Evolutionary conservation across 2,797 vertebrate species (phyloP).

Genomic region (Sparus aurata): DNA sequence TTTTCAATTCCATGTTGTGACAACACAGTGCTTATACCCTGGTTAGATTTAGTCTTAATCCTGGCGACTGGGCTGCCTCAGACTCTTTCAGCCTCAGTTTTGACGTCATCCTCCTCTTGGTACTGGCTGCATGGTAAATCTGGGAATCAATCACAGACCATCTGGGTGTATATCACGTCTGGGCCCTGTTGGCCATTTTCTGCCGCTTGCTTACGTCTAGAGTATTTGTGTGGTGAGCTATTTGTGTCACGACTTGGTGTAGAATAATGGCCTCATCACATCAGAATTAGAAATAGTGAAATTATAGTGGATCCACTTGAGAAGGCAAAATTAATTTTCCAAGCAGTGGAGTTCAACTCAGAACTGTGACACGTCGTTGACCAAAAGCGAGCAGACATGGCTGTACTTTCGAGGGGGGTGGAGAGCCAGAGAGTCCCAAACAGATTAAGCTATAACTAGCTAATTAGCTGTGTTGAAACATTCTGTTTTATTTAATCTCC

Average conservation of each 20-base stretch:
- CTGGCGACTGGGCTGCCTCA: too few relatives aligned
- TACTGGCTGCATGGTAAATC: slow-evolving; percentile 20
- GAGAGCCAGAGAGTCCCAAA: background rate
- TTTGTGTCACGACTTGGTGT: background rate
- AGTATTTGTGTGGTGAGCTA: background rate
- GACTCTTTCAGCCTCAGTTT: slow-evolving; percentile 6
- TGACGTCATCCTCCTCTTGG: slow-evolving; percentile 9
- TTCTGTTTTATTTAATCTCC: background rate
- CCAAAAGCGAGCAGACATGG: background rate
- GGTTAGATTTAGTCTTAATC: too few relatives aligned
- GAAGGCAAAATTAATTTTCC: background rate
- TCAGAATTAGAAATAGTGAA: background rate
- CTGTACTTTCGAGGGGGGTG: background rate
- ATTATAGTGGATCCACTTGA: background rate
- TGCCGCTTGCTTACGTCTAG: background rate
- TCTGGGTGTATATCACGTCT: background rate
- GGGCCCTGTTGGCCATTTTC: background rate
- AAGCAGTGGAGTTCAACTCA: background rate
- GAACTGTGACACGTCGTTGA: background rate
- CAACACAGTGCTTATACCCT: too few relatives aligned
- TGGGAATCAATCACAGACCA: background rate
- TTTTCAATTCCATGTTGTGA: too few relatives aligned
- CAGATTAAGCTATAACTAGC: too few relatives aligned
- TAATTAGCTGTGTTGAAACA: background rate
- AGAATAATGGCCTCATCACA: background rate